These are phyloP conservation scores for Pelodiscus sinensis DNA, from an alignment of 2,113 vertebrate species.

Conservation along the genomic window DNA sequence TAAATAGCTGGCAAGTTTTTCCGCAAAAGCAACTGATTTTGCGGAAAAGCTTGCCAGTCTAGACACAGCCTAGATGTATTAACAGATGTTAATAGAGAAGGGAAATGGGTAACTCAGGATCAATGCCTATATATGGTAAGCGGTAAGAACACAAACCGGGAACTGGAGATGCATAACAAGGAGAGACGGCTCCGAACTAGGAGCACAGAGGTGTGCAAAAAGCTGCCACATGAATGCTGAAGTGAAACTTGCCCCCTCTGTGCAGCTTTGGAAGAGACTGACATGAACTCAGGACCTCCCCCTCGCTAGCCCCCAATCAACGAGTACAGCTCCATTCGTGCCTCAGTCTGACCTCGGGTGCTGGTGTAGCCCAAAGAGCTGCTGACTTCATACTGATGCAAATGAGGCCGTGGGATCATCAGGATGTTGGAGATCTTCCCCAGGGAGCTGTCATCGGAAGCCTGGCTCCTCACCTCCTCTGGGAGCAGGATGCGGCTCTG, in stretches of 20 bases:
- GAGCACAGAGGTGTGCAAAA: neutral
- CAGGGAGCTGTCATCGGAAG: slow-evolving; percentile 93
- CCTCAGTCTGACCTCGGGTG: slow-evolving; percentile 86
- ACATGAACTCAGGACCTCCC: neutral
- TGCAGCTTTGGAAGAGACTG: neutral
- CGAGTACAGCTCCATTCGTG: neutral
- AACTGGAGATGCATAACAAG: neutral
- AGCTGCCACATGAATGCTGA: neutral
- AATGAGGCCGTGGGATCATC: slow-evolving; percentile 88
- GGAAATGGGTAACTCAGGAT: slow-evolving; percentile 27
- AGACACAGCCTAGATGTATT: too few relatives aligned
- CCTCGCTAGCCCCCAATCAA: neutral
- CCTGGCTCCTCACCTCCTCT: slow-evolving; percentile 93
- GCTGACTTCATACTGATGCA: slow-evolving; percentile 96
- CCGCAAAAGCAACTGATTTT: too few relatives aligned
- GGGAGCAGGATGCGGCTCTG: slow-evolving; percentile 78
- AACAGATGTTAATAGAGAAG: slow-evolving; percentile 10
- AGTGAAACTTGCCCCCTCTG: neutral
- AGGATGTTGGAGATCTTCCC: slow-evolving; percentile 93
- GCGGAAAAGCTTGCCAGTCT: too few relatives aligned
- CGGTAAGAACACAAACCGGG: neutral
- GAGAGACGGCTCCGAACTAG: neutral
- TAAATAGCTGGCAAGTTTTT: too few relatives aligned
- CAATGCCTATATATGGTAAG: slow-evolving; percentile 37
- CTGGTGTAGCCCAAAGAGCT: slow-evolving; percentile 97